Percentiles rank a stretch among this genome's conserved stretches.
phyloP scores from a whole-genome alignment of 2,797 vertebrate genomes.

The Anabacerthia variegaticeps region DNA sequence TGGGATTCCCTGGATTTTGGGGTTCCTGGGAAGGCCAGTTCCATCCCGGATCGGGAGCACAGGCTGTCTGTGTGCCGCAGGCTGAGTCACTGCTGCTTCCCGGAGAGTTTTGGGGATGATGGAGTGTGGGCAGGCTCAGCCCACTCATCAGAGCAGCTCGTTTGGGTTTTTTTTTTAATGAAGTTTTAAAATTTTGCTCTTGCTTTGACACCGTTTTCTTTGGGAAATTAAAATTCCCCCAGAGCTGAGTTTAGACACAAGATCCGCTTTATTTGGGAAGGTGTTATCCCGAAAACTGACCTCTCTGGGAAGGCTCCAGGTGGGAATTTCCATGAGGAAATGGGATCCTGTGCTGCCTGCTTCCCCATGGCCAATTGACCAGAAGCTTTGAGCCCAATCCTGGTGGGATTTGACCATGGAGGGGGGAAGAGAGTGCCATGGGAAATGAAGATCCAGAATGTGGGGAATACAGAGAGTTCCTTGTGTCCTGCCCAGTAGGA shows the following conservation, averaged over 20 bases:
- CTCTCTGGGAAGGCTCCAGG: not conserved
- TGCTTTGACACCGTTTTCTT: slow-evolving; percentile 37
- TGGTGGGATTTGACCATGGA: not conserved
- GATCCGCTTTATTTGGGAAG: not conserved
- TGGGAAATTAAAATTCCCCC: not conserved
- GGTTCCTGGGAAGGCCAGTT: not conserved
- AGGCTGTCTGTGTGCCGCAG: not conserved
- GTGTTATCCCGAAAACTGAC: not conserved
- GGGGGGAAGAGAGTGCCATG: too few species aligned
- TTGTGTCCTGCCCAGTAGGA: not conserved
- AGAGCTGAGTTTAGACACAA: not conserved
- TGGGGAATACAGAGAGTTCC: too few species aligned
- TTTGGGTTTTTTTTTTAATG: not conserved
- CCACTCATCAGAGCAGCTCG: not conserved
- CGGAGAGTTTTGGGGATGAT: slow-evolving; percentile 28
- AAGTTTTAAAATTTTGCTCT: not conserved
- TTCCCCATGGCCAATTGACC: not conserved
- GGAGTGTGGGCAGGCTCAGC: slow-evolving; percentile 40
- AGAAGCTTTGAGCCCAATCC: not conserved
- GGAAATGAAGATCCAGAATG: not conserved
- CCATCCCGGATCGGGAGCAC: not conserved
- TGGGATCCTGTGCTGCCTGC: not conserved
- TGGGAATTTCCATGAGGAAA: not conserved
- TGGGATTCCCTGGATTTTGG: slow-evolving; percentile 26
- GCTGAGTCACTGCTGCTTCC: slow-evolving; percentile 53